Evolutionary conservation across 2,113 vertebrate species (phyloP).

Genomic region (Brachirus orientalis): DNA sequence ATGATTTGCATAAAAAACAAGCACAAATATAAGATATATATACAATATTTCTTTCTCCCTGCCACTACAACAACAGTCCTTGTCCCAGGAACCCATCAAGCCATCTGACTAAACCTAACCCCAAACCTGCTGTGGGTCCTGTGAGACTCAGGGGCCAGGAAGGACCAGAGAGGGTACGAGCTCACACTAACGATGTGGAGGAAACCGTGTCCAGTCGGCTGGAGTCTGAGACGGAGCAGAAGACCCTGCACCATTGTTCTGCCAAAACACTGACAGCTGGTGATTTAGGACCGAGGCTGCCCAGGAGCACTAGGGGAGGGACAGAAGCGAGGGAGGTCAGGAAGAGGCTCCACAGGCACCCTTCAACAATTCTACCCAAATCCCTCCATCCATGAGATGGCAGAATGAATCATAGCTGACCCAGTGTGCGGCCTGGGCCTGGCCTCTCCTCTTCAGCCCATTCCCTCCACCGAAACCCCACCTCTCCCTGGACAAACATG

Average conservation of each 20-base stretch:
- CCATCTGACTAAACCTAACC: constrained; percentile 54
- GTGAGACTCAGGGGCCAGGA: constrained; percentile 67
- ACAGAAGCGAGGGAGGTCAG: constrained; percentile 77
- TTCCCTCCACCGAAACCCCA: constrained; percentile 47
- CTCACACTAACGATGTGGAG: constrained; percentile 79
- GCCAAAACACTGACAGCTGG: constrained; percentile 79
- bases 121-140: constrained; percentile 51
- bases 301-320: constrained; percentile 72
- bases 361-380: constrained; percentile 75
- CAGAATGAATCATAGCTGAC: constrained; percentile 80
- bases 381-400: constrained; percentile 76
- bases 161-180: constrained; percentile 69
- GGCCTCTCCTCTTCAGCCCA: constrained; percentile 62
- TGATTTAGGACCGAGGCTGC: constrained; percentile 85
- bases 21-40: constrained; percentile 1
- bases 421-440: constrained; percentile 61
- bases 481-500: constrained; percentile 75
- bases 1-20: neutral
- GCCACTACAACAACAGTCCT: too few relatives aligned
- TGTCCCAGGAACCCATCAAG: constrained; percentile 50
- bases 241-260: constrained; percentile 82
- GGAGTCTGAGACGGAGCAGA: constrained; percentile 72
- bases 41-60: too few relatives aligned
- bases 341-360: constrained; percentile 77
- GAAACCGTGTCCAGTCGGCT: constrained; percentile 79